Evolutionary conservation across 2,113 vertebrate species (phyloP).

Genomic region (Colistium nudipinnis): DNA sequence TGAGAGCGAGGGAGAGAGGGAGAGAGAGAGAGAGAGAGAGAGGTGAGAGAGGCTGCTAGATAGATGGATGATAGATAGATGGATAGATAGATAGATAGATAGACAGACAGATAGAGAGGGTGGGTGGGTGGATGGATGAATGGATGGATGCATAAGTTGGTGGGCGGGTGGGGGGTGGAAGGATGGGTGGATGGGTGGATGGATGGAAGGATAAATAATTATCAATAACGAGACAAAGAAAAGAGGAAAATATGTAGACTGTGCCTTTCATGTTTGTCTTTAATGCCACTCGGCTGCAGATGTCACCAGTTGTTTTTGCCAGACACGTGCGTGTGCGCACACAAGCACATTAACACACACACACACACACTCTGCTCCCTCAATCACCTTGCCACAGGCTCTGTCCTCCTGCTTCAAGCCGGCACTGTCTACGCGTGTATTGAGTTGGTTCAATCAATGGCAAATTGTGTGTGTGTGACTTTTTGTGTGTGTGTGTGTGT

Average conservation of each 20-base stretch:
- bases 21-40: not conserved
- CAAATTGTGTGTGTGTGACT: constrained; percentile 47
- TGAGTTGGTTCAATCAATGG: constrained; percentile 73
- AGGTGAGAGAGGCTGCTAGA: not conserved
- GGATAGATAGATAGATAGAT: constrained; percentile 5
- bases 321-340: constrained; percentile 6
- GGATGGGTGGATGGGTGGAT: not conserved
- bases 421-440: constrained; percentile 61
- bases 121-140: not conserved
- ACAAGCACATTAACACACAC: constrained; percentile 13
- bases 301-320: constrained; percentile 64
- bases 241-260: constrained; percentile 14
- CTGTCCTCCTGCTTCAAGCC: constrained; percentile 73
- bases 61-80: not conserved
- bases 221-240: constrained; percentile 40
- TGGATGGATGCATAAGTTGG: no score
- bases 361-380: constrained; percentile 45
- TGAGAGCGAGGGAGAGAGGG: constrained; percentile 4
- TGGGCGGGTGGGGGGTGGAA: no score
- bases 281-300: constrained; percentile 63
- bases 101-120: not conserved
- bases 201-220: constrained; percentile 5
- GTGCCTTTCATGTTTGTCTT: constrained; percentile 55
- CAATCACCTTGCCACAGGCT: constrained; percentile 79
- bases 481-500: constrained; percentile 34